Evolutionary conservation across 2,113 vertebrate species (phyloP).

Genomic region (Larimichthys polyactis): DNA sequence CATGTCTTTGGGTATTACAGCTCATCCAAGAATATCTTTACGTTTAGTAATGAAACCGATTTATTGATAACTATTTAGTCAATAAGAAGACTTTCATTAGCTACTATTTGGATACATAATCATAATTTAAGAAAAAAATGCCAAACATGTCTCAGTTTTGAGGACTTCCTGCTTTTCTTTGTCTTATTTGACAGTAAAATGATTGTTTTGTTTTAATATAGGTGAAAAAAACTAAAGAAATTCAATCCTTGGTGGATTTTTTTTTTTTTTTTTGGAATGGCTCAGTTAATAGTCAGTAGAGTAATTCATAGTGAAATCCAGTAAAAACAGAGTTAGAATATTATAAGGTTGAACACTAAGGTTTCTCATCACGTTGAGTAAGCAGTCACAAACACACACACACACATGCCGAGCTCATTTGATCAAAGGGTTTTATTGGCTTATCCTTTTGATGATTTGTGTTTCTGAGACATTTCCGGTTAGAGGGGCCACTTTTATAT

Average conservation of each 20-base stretch:
- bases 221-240: too few relatives aligned
- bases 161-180: too few relatives aligned
- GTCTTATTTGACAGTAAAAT: too few relatives aligned
- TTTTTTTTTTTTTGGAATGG: background rate
- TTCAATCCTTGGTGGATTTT: background rate
- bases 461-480: too few relatives aligned
- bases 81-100: background rate
- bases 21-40: too few relatives aligned
- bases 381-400: background rate
- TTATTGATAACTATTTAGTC: background rate
- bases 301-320: background rate
- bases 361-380: background rate
- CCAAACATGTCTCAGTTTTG: too few relatives aligned
- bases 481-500: too few relatives aligned
- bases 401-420: too few relatives aligned
- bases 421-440: too few relatives aligned
- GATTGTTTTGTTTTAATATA: too few relatives aligned
- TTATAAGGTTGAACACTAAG: background rate
- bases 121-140: background rate
- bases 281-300: background rate
- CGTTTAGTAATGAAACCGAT: background rate
- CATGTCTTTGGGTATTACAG: too few relatives aligned
- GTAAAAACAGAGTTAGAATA: background rate
- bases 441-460: too few relatives aligned
- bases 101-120: background rate